phyloP scores from a whole-genome alignment of 2,888 invertebrate species.

The Marasmarcha lunaedactyla region DNA sequence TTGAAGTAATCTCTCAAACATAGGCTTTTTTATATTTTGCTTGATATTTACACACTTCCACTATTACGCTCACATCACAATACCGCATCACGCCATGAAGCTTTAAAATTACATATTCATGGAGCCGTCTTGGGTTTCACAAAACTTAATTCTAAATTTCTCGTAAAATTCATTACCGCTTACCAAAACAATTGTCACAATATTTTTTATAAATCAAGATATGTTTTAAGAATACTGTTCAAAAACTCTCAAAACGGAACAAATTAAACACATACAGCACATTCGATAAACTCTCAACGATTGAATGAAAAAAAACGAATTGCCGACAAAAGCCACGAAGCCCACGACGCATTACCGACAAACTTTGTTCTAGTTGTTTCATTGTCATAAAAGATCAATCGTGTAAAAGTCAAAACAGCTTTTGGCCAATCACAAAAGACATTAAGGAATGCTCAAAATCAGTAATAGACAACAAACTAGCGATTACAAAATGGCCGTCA shows the following conservation, averaged over 20 bases:
- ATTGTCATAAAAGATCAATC: constrained; percentile 19
- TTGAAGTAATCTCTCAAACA: too few species aligned
- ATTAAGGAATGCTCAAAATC: constrained; percentile 16
- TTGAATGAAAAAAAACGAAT: constrained; percentile 52
- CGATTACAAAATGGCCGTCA: constrained; percentile 24
- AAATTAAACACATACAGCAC: constrained; percentile 34
- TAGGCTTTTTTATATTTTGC: too few species aligned
- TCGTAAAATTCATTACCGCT: constrained; percentile 28
- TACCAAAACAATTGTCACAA: constrained; percentile 48
- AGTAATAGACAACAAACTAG: constrained; percentile 30
- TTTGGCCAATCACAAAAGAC: constrained; percentile 21
- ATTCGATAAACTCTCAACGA: constrained; percentile 41
- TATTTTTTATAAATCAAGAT: constrained; percentile 31
- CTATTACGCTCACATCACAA: too few species aligned
- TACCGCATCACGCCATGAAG: too few species aligned
- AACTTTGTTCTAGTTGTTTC: constrained; percentile 29
- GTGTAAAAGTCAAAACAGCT: background rate
- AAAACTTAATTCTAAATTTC: too few species aligned
- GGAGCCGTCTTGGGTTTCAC: too few species aligned
- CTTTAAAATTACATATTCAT: too few species aligned
- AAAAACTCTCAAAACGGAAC: constrained; percentile 41
- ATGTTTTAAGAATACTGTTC: background rate
- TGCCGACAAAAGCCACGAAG: constrained; percentile 38
- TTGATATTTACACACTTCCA: too few species aligned
- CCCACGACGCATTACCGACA: constrained; percentile 46